phyloP scores from a whole-genome alignment of 2,888 invertebrate species.

The Agrotis clavis region DNA sequence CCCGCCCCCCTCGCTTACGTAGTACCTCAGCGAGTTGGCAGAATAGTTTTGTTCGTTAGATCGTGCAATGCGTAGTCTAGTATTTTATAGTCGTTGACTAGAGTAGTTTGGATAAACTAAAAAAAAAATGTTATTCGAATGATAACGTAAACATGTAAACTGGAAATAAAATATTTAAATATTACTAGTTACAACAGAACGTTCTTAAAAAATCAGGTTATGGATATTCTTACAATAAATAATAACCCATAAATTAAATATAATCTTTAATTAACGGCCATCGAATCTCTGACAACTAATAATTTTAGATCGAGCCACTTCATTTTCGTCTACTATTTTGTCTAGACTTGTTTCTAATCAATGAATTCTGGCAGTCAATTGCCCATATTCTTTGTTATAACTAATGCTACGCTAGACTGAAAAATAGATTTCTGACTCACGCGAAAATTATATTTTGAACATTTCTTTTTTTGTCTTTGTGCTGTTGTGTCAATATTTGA shows the following conservation, averaged over 20 bases:
- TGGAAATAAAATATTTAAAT: conserved; percentile 22
- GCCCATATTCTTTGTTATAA: conserved; percentile 64
- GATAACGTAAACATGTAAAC: background rate
- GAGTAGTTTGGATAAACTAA: too few relatives aligned
- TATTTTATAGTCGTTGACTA: too few relatives aligned
- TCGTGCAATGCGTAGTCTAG: too few relatives aligned
- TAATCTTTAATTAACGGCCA: conserved; percentile 27
- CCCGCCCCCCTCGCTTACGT: too few relatives aligned
- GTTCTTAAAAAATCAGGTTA: background rate
- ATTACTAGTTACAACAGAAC: conserved; percentile 9
- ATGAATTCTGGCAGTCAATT: conserved; percentile 71
- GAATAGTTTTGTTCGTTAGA: too few relatives aligned
- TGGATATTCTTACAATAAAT: conserved; percentile 32
- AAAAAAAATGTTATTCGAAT: too few relatives aligned
- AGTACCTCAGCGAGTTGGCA: too few relatives aligned
- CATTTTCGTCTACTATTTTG: conserved; percentile 60
- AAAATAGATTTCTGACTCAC: conserved; percentile 55
- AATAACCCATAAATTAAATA: conserved; percentile 39
- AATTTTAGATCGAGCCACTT: conserved; percentile 48
- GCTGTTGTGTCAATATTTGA: conserved; percentile 11
- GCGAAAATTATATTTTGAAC: conserved; percentile 38
- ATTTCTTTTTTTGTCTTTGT: conserved; percentile 27
- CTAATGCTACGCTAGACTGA: conserved; percentile 45
- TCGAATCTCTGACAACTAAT: conserved; percentile 51
- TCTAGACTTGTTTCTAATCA: conserved; percentile 75